Evolutionary conservation across 2,888 invertebrate genomes (phyloP), one percentile per base, ranked within the genome.

Genomic region (Drosophila eohydei): DNA sequence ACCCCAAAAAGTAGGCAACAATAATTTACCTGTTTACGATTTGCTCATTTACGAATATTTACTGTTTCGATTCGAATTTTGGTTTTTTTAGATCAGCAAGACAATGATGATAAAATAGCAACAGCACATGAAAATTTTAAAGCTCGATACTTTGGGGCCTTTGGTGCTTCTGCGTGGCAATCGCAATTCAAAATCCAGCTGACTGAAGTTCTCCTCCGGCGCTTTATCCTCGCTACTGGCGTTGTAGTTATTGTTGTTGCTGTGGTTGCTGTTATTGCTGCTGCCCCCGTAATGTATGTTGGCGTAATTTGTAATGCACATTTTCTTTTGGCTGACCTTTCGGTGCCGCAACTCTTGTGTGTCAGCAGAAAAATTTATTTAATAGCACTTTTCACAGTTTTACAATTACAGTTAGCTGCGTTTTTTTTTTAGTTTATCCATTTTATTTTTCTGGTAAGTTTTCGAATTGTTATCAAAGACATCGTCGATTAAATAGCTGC

Each of bases 51-150:
- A n/a, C 12, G 60, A 32, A n/a, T 44, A 21, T 38, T 58, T 26
- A 7, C 11, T 46, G 36, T 55, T 62, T 43, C 1, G 7, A 14
- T 12, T 44, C 44, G 26, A 44, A 4, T 50, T 50, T 32, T 30
- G 4, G 4, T 4, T 32, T 32, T 14, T 28, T 50, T 61, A 81
- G 36, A 89, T 78, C 55, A 87, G 46, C 50, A 88, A 41, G 40
- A 90, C 72, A 46, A 87, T 88, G 36, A 89, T 75, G 48, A 87
- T 77, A 12, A 89, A 69, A 65, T 89, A 87, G 70, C 90, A 87
- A 65, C 90, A 87, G 59, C 87, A 88, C 71, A 84, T 74, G 12
- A 85, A 68, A 41, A 89, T 83, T 71, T 89, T 89, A 63, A 83
- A 89, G 77, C 75, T 77, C 59, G 90, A 81, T 65, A 85, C 50